Evolutionary conservation across 2,113 vertebrate species (phyloP).

Genomic region (Scopus umbretta): DNA sequence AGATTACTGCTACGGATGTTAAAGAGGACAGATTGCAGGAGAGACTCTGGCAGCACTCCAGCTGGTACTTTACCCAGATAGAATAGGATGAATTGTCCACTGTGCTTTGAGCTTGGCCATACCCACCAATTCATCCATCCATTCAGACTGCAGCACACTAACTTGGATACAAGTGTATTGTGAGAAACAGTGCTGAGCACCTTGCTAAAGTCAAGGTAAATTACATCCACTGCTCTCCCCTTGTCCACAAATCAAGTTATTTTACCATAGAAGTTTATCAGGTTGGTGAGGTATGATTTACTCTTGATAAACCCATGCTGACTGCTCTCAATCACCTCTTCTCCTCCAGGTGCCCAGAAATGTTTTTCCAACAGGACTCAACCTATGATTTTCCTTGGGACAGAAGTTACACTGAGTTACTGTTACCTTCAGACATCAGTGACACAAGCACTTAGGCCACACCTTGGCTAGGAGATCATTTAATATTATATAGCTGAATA

Average conservation of each 20-base stretch:
- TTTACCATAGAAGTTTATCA: neutral
- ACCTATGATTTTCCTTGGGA: neutral
- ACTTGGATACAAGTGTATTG: accelerated
- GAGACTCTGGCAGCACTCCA: neutral
- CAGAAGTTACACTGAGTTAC: neutral
- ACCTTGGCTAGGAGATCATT: neutral
- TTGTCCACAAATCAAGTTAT: neutral
- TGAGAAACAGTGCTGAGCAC: neutral
- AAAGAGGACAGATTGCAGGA: neutral
- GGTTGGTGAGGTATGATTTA: neutral
- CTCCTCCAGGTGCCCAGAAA: neutral
- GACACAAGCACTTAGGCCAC: neutral
- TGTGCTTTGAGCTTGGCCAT: no score
- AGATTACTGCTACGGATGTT: neutral
- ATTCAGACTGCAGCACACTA: no score
- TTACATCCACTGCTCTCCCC: neutral
- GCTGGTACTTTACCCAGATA: neutral
- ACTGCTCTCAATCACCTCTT: neutral
- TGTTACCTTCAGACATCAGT: neutral
- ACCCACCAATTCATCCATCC: neutral
- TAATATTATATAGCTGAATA: neutral
- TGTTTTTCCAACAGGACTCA: neutral
- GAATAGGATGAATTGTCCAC: neutral
- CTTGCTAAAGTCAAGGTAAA: neutral
- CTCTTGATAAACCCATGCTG: neutral